Evolutionary conservation across 1,140 invertebrate genomes (phyloP).

Genomic region (Chrysomallon squamiferum): DNA sequence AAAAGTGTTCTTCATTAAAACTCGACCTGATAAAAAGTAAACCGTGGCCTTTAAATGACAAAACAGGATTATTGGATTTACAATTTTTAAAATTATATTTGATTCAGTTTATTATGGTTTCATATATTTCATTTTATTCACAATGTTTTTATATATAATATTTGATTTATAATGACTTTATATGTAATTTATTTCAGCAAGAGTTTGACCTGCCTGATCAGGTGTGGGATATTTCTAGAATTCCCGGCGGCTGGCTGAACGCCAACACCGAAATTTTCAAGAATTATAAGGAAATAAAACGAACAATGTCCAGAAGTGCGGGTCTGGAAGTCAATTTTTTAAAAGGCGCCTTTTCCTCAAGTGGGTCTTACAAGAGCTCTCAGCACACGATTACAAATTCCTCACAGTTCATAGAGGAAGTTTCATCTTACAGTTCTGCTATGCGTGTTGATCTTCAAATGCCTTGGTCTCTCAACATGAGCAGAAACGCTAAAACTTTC

Average conservation of each 20-base stretch:
- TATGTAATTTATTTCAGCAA: neutral
- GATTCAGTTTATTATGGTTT: no score
- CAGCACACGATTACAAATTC: conserved; percentile 14
- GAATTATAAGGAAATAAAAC: conserved; percentile 5
- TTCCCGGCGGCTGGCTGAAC: conserved; percentile 14
- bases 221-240: conserved; percentile 8
- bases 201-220: conserved; percentile 15
- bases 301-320: neutral
- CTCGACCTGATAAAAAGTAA: no score
- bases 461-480: neutral
- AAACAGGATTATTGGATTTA: no score
- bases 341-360: conserved; percentile 21
- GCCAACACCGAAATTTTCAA: conserved; percentile 13
- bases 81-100: no score
- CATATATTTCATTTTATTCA: no score
- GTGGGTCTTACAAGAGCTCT: conserved; percentile 13
- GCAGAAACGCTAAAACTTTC: neutral
- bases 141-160: no score
- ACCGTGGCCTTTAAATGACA: no score
- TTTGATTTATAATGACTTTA: no score
- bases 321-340: neutral
- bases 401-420: conserved; percentile 4
- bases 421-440: conserved; percentile 10
- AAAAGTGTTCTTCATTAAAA: no score
- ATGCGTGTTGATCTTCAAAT: neutral